phyloP scores from a whole-genome alignment of 2,797 vertebrate species.

The Poeciliopsis turneri region DNA sequence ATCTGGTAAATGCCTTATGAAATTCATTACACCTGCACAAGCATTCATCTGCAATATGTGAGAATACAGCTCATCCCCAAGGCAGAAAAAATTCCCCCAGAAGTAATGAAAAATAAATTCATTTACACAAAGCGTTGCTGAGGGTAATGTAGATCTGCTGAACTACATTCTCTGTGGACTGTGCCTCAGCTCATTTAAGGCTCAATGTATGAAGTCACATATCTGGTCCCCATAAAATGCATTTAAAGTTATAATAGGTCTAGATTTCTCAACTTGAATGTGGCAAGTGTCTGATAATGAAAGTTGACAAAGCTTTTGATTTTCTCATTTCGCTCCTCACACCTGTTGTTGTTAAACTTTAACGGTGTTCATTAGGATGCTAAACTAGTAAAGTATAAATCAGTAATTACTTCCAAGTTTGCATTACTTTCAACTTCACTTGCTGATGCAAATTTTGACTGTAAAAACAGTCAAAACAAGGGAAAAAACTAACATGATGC shows the following conservation, averaged over 20 bases:
- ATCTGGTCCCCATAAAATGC: neutral
- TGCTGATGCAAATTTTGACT: neutral
- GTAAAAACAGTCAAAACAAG: neutral
- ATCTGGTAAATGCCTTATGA: neutral
- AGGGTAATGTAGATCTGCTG: neutral
- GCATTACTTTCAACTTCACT: neutral
- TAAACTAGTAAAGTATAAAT: slow-evolving; percentile 2
- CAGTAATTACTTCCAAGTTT: slow-evolving; percentile 6
- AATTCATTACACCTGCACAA: neutral
- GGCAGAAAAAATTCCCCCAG: neutral
- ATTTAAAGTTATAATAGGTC: neutral
- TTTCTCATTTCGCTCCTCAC: neutral
- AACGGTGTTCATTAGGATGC: slow-evolving; percentile 15
- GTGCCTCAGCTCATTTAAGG: neutral
- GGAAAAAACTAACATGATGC: neutral
- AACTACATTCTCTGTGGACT: neutral
- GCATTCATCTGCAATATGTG: neutral
- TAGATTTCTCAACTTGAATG: neutral
- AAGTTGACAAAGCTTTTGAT: neutral
- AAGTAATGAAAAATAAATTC: neutral
- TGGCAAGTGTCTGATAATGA: neutral
- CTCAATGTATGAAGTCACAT: neutral
- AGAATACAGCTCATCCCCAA: neutral
- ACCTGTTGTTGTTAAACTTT: neutral
- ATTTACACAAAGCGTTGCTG: neutral